Base-by-base conservation (phyloP, 2,797 vertebrate species). In the Anguilla megastoma region DNA sequence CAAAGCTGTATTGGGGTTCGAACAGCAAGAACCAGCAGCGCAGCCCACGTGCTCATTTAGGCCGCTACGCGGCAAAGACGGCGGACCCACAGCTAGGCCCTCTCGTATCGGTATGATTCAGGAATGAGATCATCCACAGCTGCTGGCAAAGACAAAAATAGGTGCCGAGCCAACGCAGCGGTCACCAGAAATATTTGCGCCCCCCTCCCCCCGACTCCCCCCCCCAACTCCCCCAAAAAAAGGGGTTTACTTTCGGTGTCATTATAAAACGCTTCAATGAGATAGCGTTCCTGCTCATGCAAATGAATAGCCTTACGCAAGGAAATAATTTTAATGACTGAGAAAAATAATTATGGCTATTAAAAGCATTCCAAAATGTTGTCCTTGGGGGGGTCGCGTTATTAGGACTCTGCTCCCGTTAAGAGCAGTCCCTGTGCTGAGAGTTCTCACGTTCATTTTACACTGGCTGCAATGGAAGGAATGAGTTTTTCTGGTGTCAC, bases 91-190 rank as follows among this genome's bases (percentile, higher is more conserved):
- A 3, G 69, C 69, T 74, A 14, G 27, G 30, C 27, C 9, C 30
- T 12, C 2, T 33, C 0, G 3, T 1, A n/a, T 9, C 41, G 18
- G 16, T 41, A 18, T 76, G 74, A 76, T 76, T 76, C 74, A 76
- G 74, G 33, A 76, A 76, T 76, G 74, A 76, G 74, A 76, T 76
- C 74, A 76, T 76, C 33, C 74, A 76, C 74, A 76, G 74, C 74
- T 76, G 74, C 74, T 76, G 74, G 74, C 74, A 41, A 76, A 36
- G 74, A 5, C 33, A 76, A 76, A 76, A 76, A 76, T 76, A 41
- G 74, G 74, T 36, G 16, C 74, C 18, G 16, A 36, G 18, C 33
- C 41, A 76, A 76, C 41, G 16, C 33, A 76, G 33, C 9, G 74
- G 74, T 76, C 74, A 76, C 14, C 16, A 76, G 74, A 76, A 76